Conservation (phyloP, 1,140 invertebrate species). For the Diorhabda carinulata region DNA sequence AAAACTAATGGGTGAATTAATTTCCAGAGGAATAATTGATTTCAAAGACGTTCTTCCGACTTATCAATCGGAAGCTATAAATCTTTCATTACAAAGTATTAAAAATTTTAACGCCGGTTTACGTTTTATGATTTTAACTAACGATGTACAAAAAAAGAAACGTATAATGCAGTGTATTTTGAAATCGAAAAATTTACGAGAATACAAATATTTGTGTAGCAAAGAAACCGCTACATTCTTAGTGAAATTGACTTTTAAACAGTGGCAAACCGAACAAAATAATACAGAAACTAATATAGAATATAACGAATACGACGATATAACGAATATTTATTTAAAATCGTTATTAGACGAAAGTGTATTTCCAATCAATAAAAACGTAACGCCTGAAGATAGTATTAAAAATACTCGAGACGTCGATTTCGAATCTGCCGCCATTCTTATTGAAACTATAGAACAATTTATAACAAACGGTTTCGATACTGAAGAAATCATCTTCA, state of each 20-base stretch:
- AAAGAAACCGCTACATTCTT: constrained; percentile 34
- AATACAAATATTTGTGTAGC: constrained; percentile 24
- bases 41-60: constrained; percentile 44
- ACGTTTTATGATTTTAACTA: constrained; percentile 15
- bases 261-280: constrained; percentile 28
- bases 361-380: constrained; percentile 14
- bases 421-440: constrained; percentile 6
- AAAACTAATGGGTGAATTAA: constrained; percentile 45
- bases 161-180: constrained; percentile 37
- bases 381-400: constrained; percentile 1
- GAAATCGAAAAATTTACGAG: constrained; percentile 25
- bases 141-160: constrained; percentile 19
- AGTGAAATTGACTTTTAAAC: constrained; percentile 37
- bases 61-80: constrained; percentile 46
- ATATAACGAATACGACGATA: constrained; percentile 12
- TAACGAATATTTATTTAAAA: constrained; percentile 33
- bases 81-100: constrained; percentile 44
- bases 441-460: constrained; percentile 19
- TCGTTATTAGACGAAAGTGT: constrained; percentile 29
- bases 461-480: constrained; percentile 14
- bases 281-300: constrained; percentile 7
- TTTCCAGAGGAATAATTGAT: constrained; percentile 40
- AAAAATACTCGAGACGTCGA: constrained; percentile 18
- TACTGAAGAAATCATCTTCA: constrained; percentile 15
- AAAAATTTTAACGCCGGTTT: constrained; percentile 43